phyloP scores from a whole-genome alignment of 2,113 vertebrate species.

The Physeter macrocephalus region DNA sequence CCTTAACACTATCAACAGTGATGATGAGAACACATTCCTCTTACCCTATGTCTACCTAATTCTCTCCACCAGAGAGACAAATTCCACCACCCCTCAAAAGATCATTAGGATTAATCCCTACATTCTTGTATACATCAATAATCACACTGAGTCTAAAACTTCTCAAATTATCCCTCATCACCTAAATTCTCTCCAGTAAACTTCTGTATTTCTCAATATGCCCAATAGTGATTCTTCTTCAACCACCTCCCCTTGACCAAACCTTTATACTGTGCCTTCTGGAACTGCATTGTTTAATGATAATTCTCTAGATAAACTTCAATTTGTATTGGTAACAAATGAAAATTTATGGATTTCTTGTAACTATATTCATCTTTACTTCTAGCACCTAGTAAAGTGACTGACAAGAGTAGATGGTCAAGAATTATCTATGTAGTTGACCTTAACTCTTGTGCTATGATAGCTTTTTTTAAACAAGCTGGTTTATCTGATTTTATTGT shows the following conservation, averaged over 20 bases:
- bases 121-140: not conserved
- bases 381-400: not conserved
- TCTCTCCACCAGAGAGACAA: not conserved
- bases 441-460: not conserved
- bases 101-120: not conserved
- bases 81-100: not conserved
- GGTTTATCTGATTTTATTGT: constrained; percentile 67
- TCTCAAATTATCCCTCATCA: not conserved
- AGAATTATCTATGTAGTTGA: not conserved
- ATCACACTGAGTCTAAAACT: not conserved
- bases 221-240: not conserved
- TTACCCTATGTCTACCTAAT: not conserved
- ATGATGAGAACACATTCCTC: not conserved
- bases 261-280: not conserved
- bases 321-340: not conserved
- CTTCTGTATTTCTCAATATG: not conserved
- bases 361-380: not conserved
- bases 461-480: not conserved
- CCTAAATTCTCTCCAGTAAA: not conserved
- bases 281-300: not conserved
- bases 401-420: not conserved
- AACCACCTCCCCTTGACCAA: not conserved
- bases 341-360: not conserved
- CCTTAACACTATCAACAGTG: not conserved
- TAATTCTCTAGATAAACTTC: not conserved